A percentile compares a stretch with the other conserved stretches of the same genome.
Conservation (phyloP, 2,888 invertebrate species). For the Noctuana brunneofusca region DNA sequence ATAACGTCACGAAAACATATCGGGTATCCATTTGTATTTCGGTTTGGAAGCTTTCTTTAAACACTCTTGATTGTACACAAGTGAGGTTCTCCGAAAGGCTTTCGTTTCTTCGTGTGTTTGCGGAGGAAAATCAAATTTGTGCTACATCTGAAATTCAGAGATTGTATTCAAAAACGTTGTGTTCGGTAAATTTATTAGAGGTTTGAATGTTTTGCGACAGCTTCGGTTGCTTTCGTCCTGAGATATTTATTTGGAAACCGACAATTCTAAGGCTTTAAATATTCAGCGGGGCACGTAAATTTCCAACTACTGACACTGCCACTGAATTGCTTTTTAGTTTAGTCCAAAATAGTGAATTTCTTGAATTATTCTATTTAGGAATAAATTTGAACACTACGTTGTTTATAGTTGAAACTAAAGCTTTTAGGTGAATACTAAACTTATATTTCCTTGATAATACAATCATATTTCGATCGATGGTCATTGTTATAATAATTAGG, state of each 20-base stretch:
- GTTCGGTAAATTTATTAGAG: conserved; percentile 29
- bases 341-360: neutral
- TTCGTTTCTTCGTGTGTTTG: conserved; percentile 14
- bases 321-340: neutral
- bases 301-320: neutral
- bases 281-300: conserved; percentile 23
- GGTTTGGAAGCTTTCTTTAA: conserved; percentile 9
- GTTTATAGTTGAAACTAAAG: too few relatives aligned
- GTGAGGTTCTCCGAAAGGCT: conserved; percentile 18
- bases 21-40: conserved; percentile 18
- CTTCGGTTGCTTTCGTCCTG: conserved; percentile 8
- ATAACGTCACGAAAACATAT: conserved; percentile 17
- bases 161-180: conserved; percentile 16
- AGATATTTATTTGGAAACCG: conserved; percentile 14
- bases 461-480: too few relatives aligned
- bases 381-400: too few relatives aligned
- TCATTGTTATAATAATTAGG: too few relatives aligned
- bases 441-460: too few relatives aligned
- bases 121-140: conserved; percentile 26
- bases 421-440: too few relatives aligned
- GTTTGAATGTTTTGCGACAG: conserved; percentile 21
- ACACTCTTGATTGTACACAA: conserved; percentile 24
- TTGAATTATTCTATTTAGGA: neutral
- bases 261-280: conserved; percentile 9
- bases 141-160: conserved; percentile 30